Evolutionary conservation across 2,888 invertebrate genomes (phyloP).

Genomic region (Ornithoptera priamus): DNA sequence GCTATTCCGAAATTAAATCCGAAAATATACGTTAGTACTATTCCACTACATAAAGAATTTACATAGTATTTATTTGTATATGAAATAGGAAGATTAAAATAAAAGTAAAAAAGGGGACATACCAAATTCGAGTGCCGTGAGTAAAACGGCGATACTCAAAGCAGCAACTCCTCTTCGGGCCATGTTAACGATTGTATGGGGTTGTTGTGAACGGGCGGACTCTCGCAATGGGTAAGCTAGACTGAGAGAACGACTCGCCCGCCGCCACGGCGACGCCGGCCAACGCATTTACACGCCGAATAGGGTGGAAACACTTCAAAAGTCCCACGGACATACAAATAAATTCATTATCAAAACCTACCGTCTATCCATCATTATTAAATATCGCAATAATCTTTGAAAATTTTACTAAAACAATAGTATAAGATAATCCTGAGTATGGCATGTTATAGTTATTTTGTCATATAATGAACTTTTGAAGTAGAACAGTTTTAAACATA

Average conservation of each 20-base stretch:
- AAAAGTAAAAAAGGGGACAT: conserved; percentile 41
- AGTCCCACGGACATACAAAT: conserved; percentile 9
- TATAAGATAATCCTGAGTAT: no score
- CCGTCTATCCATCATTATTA: not conserved
- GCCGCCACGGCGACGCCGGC: conserved; percentile 63
- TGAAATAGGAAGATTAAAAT: not conserved
- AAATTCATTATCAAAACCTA: not conserved
- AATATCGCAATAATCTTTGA: not conserved
- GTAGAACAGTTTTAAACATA: no score
- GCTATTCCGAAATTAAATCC: not conserved
- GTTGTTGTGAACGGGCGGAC: conserved; percentile 47
- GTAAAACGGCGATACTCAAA: conserved; percentile 56
- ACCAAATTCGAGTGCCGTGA: conserved; percentile 68
- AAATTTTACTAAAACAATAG: not conserved
- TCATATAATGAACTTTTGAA: no score
- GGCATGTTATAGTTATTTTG: no score
- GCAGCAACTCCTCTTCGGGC: conserved; percentile 55
- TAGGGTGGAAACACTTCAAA: conserved; percentile 41
- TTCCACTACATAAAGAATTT: not conserved
- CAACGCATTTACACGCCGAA: conserved; percentile 58
- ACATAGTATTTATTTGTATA: not conserved
- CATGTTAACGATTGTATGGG: conserved; percentile 48
- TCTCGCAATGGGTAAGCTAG: conserved; percentile 46
- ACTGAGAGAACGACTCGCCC: conserved; percentile 51
- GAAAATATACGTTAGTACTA: not conserved